A percentile compares a stretch with the other conserved stretches of the same genome.
These are phyloP conservation scores for Rhodinocichla rosea DNA, from an alignment of 2,113 vertebrate genomes.

Conservation along the genomic window DNA sequence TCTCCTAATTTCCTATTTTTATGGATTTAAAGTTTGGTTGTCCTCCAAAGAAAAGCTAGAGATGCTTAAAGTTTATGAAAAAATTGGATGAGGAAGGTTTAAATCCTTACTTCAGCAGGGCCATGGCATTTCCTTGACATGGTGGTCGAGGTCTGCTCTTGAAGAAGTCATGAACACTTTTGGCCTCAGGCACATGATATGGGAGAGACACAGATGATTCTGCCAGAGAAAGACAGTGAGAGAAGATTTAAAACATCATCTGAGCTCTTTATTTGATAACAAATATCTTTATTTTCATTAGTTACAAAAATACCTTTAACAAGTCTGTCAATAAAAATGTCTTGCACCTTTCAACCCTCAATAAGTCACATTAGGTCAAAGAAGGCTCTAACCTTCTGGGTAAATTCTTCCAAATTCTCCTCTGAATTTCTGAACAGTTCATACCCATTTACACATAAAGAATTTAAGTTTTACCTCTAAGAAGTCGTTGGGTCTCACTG, in stretches of 20 bases:
- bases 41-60: neutral
- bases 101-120: conserved; percentile 87
- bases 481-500: conserved; percentile 90
- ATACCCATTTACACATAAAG: neutral
- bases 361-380: neutral
- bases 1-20: neutral
- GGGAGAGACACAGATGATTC: conserved; percentile 88
- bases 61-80: neutral
- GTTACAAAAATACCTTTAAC: neutral
- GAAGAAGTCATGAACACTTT: conserved; percentile 90
- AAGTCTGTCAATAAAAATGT: neutral
- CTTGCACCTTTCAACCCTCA: neutral
- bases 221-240: conserved; percentile 45
- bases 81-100: neutral
- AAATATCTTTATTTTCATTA: neutral
- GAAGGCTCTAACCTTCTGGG: neutral
- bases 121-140: conserved; percentile 84
- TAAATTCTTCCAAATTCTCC: neutral
- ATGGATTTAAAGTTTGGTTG: neutral
- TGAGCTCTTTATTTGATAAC: neutral
- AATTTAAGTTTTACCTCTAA: conserved; percentile 82
- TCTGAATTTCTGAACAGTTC: neutral
- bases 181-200: conserved; percentile 90
- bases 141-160: conserved; percentile 79
- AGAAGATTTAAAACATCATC: neutral